Conservation (phyloP, 2,113 vertebrate genomes). For the Otis tarda region DNA sequence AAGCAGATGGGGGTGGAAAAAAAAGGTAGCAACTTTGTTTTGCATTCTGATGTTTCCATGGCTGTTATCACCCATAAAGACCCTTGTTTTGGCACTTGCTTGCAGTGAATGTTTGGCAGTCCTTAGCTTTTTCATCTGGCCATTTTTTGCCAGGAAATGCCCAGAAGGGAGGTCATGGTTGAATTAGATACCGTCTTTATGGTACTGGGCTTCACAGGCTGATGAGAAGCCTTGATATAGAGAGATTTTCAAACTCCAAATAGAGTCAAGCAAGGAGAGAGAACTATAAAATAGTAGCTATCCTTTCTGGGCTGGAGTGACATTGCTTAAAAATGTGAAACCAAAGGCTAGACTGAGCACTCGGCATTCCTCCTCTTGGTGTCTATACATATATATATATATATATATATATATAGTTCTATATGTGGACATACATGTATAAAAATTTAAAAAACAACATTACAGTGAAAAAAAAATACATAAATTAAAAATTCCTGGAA, state of each 20-base stretch:
- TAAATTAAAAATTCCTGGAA: constrained; percentile 52
- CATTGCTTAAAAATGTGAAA: background rate
- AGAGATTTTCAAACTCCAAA: constrained; percentile 42
- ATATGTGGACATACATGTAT: background rate
- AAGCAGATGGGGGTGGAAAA: constrained; percentile 27
- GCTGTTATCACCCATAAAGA: constrained; percentile 55
- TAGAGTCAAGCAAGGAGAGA: background rate
- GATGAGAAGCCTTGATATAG: constrained; percentile 40
- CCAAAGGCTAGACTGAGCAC: background rate
- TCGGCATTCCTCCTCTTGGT: background rate
- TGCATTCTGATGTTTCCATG: constrained; percentile 46
- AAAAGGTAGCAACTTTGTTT: constrained; percentile 55
- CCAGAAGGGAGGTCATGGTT: constrained; percentile 50
- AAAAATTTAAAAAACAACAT: background rate
- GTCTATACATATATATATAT: background rate
- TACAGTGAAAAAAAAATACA: constrained; percentile 10
- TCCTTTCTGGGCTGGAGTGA: background rate
- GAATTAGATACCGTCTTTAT: constrained; percentile 46
- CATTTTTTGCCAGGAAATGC: constrained; percentile 55
- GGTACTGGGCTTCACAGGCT: constrained; percentile 4
- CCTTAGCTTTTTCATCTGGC: constrained; percentile 33
- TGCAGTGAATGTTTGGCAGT: constrained; percentile 50
- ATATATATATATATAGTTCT: background rate
- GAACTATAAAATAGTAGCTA: background rate
- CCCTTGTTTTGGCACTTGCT: constrained; percentile 49